Percentiles rank a stretch among this genome's conserved stretches.
Conservation (phyloP, 2,888 invertebrate species). For the Folsomia candida region DNA sequence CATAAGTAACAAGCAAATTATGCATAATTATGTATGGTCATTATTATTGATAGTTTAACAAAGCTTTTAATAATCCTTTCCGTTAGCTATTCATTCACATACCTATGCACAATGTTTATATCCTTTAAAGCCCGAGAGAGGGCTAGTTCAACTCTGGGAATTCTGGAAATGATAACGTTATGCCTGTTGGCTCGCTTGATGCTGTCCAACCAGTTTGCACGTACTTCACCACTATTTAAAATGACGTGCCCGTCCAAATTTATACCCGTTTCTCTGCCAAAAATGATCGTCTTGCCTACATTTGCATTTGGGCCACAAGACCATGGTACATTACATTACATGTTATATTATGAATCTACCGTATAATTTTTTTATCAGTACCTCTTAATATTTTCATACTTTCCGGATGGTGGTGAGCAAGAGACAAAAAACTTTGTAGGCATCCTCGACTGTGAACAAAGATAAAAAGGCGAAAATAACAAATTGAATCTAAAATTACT, state of each 20-base stretch:
- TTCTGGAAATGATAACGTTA: constrained; percentile 68
- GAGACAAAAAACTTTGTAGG: constrained; percentile 73
- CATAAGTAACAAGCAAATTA: no score
- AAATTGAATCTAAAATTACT: no score
- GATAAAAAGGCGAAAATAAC: no score
- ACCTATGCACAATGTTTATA: constrained; percentile 80
- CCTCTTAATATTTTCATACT: constrained; percentile 64
- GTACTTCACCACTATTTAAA: constrained; percentile 87
- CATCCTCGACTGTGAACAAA: no score
- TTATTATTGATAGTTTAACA: no score
- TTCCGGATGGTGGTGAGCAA: constrained; percentile 72
- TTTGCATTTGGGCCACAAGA: neutral
- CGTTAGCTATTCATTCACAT: constrained; percentile 50
- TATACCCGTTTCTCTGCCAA: constrained; percentile 87
- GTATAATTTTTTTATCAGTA: constrained; percentile 25
- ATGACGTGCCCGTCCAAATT: constrained; percentile 85
- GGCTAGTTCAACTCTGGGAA: constrained; percentile 80
- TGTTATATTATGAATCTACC: neutral
- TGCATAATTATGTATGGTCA: no score
- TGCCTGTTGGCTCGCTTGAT: constrained; percentile 70
- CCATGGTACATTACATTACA: neutral
- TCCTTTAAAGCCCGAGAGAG: constrained; percentile 78
- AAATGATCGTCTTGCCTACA: constrained; percentile 72
- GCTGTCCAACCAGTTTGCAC: constrained; percentile 90
- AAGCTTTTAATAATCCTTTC: neutral